A percentile compares a stretch with the other conserved stretches of the same genome.
phyloP scores from a whole-genome alignment of 2,888 invertebrate species.

The Lochmaea crataegi region DNA sequence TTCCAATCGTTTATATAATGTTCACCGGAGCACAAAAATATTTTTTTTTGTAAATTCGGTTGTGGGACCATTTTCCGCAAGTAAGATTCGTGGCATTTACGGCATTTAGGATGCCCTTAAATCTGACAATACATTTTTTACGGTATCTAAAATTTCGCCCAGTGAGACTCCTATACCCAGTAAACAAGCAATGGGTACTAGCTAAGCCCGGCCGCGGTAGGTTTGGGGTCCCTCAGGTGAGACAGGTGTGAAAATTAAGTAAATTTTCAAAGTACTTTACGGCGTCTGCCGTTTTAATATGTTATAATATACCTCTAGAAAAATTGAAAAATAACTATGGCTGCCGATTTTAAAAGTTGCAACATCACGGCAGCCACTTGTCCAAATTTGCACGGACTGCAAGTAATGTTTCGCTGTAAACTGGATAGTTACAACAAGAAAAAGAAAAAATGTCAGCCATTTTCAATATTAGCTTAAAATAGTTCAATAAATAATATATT shows the following conservation, averaged over 20 bases:
- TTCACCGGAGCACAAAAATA: too few species aligned
- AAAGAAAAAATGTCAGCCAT: too few species aligned
- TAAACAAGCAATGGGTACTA: neutral
- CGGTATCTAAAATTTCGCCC: neutral
- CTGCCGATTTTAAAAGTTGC: neutral
- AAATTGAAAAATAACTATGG: constrained; percentile 6
- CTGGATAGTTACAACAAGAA: neutral
- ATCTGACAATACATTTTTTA: neutral
- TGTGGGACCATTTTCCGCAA: too few species aligned
- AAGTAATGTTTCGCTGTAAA: neutral
- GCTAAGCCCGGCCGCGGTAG: neutral
- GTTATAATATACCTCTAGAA: neutral
- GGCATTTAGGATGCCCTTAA: too few species aligned
- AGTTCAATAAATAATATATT: constrained; percentile 4
- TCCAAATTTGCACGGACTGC: neutral
- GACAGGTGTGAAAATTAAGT: neutral
- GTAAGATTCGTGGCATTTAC: too few species aligned
- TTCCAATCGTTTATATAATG: too few species aligned
- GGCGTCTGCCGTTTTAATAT: neutral
- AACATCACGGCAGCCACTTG: constrained; percentile 1
- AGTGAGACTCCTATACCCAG: neutral
- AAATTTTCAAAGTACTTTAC: neutral
- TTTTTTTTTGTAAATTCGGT: too few species aligned
- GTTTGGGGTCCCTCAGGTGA: constrained; percentile 4
- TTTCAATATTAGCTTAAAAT: neutral